A percentile compares a stretch with the other conserved stretches of the same genome.
Evolutionary conservation across 2,888 invertebrate species (phyloP).

Genomic region (Marasmarcha lunaedactyla): DNA sequence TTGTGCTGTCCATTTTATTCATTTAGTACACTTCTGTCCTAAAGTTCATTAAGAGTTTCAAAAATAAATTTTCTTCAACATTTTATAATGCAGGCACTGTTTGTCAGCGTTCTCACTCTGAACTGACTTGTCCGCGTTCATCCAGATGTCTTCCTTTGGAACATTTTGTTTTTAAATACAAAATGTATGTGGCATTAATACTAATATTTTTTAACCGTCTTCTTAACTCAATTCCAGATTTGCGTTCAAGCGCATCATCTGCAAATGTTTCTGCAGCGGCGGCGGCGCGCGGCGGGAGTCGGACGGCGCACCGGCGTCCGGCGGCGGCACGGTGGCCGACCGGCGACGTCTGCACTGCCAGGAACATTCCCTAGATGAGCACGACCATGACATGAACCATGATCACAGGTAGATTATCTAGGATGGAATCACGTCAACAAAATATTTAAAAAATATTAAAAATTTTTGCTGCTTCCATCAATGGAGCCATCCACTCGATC

Average conservation of each 20-base stretch:
- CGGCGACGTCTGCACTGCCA: constrained; percentile 16
- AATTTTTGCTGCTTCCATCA: no score
- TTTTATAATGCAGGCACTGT: no score
- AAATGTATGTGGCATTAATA: no score
- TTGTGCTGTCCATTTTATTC: constrained; percentile 8
- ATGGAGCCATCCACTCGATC: no score
- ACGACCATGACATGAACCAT: constrained; percentile 23
- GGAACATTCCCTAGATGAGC: constrained; percentile 47
- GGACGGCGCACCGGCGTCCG: constrained; percentile 24
- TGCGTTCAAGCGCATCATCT: constrained; percentile 93
- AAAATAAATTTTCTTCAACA: background rate
- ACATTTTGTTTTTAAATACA: no score
- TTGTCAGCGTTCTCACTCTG: no score
- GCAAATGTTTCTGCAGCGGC: constrained; percentile 79
- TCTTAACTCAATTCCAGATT: constrained; percentile 78
- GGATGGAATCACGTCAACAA: no score
- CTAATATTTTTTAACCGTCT: no score
- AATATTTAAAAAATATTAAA: no score
- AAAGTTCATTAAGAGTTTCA: background rate
- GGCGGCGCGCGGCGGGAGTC: constrained; percentile 45
- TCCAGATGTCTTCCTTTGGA: no score
- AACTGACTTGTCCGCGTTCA: no score
- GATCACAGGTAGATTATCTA: no score
- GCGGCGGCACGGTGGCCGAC: constrained; percentile 21
- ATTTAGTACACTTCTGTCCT: background rate